Evolutionary conservation across 2,113 vertebrate species (phyloP).

Genomic region (Brienomyrus longianalis): DNA sequence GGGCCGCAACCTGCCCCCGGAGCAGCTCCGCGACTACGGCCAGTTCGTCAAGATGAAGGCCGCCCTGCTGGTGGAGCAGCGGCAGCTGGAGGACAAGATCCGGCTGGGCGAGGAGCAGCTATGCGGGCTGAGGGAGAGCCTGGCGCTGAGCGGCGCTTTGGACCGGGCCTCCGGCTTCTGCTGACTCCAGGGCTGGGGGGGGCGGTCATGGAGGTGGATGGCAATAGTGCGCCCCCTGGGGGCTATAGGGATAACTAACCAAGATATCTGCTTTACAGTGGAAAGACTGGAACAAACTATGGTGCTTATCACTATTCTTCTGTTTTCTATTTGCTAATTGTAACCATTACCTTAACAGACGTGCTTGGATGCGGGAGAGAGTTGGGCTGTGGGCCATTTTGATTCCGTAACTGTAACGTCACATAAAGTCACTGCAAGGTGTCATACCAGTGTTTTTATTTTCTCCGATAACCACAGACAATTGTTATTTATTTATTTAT

Average conservation of each 20-base stretch:
- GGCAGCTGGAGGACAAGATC: constrained; percentile 94
- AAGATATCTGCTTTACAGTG: not conserved
- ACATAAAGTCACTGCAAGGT: not conserved
- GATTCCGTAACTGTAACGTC: not conserved
- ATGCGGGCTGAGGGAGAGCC: constrained; percentile 81
- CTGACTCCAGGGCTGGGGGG: not conserved
- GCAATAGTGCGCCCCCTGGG: not conserved
- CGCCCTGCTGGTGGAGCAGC: constrained; percentile 84
- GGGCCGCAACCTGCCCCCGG: constrained; percentile 69
- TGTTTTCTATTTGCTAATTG: not conserved
- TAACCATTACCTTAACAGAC: not conserved
- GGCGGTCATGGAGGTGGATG: not conserved
- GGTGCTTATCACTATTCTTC: not conserved
- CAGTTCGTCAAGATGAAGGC: constrained; percentile 98
- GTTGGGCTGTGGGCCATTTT: not conserved
- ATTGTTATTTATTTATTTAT: constrained; percentile 18
- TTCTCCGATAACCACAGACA: not conserved
- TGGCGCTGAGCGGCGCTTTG: constrained; percentile 50
- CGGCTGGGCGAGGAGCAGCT: constrained; percentile 96
- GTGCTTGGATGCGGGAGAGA: no score
- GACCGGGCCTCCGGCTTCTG: constrained; percentile 36
- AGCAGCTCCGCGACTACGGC: constrained; percentile 90
- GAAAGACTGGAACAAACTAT: not conserved
- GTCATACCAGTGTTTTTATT: not conserved
- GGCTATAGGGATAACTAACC: not conserved